Conservation (phyloP, 2,797 vertebrate genomes). For the Geotria australis region DNA sequence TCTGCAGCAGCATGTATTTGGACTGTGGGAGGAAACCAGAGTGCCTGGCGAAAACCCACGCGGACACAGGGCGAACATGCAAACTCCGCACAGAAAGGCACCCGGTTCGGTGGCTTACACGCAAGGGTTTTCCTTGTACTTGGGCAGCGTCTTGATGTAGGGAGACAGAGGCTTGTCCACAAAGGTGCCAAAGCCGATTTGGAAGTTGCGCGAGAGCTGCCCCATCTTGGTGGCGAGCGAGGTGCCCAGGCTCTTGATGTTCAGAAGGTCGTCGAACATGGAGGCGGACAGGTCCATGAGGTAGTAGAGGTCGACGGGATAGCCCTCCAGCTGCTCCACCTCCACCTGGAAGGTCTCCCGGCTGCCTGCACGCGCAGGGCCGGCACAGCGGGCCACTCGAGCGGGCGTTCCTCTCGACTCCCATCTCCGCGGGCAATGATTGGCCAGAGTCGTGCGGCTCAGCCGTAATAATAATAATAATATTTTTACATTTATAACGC, state of each 20-base stretch:
- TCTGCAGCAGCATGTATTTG: too few species aligned
- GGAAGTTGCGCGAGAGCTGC: slow-evolving; percentile 11
- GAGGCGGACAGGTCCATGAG: slow-evolving; percentile 37
- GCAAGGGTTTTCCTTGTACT: slow-evolving; percentile 14
- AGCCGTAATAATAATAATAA: too few species aligned
- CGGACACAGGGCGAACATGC: too few species aligned
- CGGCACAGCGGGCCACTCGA: neutral
- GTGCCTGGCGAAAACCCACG: too few species aligned
- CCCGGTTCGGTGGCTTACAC: neutral
- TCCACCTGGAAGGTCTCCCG: slow-evolving; percentile 11
- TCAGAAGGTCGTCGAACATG: slow-evolving; percentile 32
- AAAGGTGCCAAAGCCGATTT: slow-evolving; percentile 31
- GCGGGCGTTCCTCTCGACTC: neutral
- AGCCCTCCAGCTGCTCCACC: slow-evolving; percentile 20
- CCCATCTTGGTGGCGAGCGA: slow-evolving; percentile 12
- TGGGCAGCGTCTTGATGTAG: slow-evolving; percentile 15
- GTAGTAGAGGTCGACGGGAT: slow-evolving; percentile 34
- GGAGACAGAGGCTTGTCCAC: slow-evolving; percentile 31
- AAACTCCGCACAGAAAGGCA: too few species aligned
- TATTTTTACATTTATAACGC: too few species aligned
- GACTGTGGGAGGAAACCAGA: too few species aligned
- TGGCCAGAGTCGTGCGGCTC: neutral
- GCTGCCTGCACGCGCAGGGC: slow-evolving; percentile 8
- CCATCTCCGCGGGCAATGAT: neutral
- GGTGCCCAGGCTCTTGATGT: slow-evolving; percentile 20